Percentiles rank a stretch among this genome's conserved stretches.
These are phyloP conservation scores for Sterrhoptilus dennistouni DNA, from an alignment of 2,113 vertebrate genomes.

Conservation along the genomic window DNA sequence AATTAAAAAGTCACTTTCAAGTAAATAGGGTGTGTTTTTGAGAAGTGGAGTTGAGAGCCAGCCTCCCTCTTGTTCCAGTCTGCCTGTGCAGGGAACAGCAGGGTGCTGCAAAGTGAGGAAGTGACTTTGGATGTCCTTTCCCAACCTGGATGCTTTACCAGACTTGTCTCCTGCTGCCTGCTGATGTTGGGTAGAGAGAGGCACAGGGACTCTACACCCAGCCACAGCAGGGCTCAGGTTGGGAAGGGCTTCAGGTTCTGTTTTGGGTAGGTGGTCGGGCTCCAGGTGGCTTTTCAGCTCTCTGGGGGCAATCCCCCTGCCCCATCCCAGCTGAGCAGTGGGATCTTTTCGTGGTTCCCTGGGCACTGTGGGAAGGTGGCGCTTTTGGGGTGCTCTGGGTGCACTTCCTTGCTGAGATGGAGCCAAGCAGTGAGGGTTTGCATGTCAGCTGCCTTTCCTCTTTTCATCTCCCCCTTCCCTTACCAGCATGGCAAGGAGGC, in stretches of 20 bases:
- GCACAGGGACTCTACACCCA: rapidly evolving
- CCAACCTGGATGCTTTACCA: background rate
- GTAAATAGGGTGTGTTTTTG: background rate
- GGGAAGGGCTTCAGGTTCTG: background rate
- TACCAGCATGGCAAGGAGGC: rapidly evolving
- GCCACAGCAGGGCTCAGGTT: background rate
- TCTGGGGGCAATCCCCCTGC: rapidly evolving
- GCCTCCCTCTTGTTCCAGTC: background rate
- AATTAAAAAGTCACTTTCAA: background rate
- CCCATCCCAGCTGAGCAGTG: rapidly evolving
- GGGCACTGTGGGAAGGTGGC: rapidly evolving
- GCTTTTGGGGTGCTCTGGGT: background rate
- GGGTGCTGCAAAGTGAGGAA: background rate
- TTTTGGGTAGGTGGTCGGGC: rapidly evolving
- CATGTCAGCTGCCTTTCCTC: background rate
- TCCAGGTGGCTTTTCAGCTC: background rate
- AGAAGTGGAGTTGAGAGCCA: background rate
- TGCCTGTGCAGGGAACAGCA: background rate
- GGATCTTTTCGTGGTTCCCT: background rate
- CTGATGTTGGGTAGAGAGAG: background rate
- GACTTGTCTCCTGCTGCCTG: background rate
- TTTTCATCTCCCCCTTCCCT: background rate
- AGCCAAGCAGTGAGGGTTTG: background rate
- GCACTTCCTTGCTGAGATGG: background rate
- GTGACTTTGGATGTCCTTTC: rapidly evolving